These are phyloP conservation scores for Seriola aureovittata DNA, from an alignment of 2,113 vertebrate species.

Conservation along the genomic window DNA sequence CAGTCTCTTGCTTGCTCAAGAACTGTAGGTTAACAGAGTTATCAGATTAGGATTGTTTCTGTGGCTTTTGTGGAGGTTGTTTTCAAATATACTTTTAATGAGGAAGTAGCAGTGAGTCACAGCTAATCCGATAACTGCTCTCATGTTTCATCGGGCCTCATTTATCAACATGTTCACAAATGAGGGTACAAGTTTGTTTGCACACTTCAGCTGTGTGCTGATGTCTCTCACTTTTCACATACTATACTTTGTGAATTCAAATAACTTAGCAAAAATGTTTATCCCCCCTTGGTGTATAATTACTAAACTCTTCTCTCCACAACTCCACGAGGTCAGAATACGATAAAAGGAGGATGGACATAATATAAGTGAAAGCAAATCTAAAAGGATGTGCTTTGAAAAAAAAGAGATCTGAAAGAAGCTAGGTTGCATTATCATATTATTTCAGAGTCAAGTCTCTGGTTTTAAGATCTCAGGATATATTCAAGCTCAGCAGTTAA, in stretches of 20 bases:
- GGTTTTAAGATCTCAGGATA: not conserved
- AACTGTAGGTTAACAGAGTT: not conserved
- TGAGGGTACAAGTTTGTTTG: too few species aligned
- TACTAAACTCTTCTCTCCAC: too few species aligned
- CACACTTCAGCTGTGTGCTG: too few species aligned
- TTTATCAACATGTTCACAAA: too few species aligned
- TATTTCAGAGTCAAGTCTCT: too few species aligned
- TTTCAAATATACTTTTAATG: not conserved
- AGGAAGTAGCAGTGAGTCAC: not conserved
- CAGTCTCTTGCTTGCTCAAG: not conserved
- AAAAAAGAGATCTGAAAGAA: too few species aligned
- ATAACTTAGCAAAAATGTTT: not conserved
- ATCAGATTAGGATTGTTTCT: not conserved
- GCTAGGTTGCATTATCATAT: too few species aligned
- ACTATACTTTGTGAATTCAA: not conserved
- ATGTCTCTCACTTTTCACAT: too few species aligned
- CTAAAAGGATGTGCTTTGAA: too few species aligned
- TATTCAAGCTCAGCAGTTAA: not conserved
- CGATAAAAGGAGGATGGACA: too few species aligned
- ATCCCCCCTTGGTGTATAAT: not conserved
- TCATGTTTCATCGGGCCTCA: too few species aligned
- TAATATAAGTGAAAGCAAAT: too few species aligned
- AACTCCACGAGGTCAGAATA: not conserved
- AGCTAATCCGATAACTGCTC: not conserved
- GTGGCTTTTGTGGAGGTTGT: not conserved